Base-by-base conservation (phyloP, 2,888 invertebrate genomes). In the Chironomus tentans region DNA sequence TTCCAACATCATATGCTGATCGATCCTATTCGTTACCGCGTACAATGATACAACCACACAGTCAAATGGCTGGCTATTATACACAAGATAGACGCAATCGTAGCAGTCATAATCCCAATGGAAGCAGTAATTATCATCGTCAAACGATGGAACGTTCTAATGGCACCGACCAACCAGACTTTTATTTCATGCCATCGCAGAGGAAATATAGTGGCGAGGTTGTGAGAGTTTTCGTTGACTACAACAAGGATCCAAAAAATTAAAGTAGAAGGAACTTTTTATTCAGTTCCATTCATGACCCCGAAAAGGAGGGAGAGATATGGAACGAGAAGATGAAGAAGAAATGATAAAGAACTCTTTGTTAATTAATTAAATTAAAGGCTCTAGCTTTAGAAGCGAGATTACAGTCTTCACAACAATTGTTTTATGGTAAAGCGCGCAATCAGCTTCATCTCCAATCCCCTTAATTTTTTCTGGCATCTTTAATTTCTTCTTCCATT, bases 171-270 rank as follows among this genome's bases (percentile, higher is more conserved):
- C 84, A 84, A 71, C 84, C 95, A 0, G 95, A 96, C 85, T 95
- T 95, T 85, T 96, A 96, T 85, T 96, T 95, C 84, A 95, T 96
- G 95, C 95, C 95, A 68, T 94, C 94, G 78, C 96, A 96, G 82
- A 85, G 96, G 78, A 95, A 95, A 84, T 95, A 95, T 84, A 94
- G 95, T 80, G 95, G 95, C 79, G 95, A 95, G 87, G 91, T 92
- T 46, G 92, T 93, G 76, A 86, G 93, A 79, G 93, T 93, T 61
- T 93, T 91, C 82, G 93, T 93, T 48, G 92, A 92, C 82, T 92
- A 92, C 81, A 91, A 91, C 81, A 91, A 90, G 82, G 88, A 89
- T 80, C 87, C 88, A 88, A 89, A 82, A 68, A 38, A 38, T 38
- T 68, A 47, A 68, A 46, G 15, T 69, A 15, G 18, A 38, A 38